Percentiles rank a stretch among this genome's conserved stretches.
Evolutionary conservation across 1,140 invertebrate species (phyloP).

Genomic region (Drosophila neocordata): DNA sequence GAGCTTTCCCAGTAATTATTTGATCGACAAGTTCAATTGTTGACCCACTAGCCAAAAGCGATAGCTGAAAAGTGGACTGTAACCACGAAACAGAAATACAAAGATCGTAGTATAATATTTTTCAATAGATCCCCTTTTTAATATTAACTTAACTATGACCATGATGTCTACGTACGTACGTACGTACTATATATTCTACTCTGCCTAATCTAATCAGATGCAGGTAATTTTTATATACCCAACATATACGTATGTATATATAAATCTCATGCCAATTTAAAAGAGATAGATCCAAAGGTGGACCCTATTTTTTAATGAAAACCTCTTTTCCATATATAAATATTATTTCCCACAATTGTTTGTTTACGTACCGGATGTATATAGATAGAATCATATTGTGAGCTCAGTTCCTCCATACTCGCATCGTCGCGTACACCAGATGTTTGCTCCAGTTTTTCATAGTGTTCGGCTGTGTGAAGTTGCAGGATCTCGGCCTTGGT

Average conservation of each 20-base stretch:
- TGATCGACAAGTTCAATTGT: constrained; percentile 91
- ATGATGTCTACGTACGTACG: not conserved
- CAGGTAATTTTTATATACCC: constrained; percentile 3
- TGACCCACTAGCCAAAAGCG: constrained; percentile 90
- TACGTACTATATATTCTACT: not conserved
- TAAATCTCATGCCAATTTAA: constrained; percentile 8
- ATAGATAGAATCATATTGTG: constrained; percentile 93
- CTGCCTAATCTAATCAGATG: constrained; percentile 37
- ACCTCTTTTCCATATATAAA: no score
- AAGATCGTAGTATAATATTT: no score
- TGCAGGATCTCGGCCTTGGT: constrained; percentile 88
- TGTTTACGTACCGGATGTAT: constrained; percentile 95
- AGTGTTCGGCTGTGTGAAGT: constrained; percentile 87
- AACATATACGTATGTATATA: not conserved
- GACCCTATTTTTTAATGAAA: no score
- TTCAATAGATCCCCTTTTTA: no score
- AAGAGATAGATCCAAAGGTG: not conserved
- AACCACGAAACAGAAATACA: constrained; percentile 55
- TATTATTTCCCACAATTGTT: no score
- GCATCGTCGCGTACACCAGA: constrained; percentile 84
- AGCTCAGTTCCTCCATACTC: constrained; percentile 88
- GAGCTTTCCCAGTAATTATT: constrained; percentile 87
- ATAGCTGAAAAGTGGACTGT: constrained; percentile 91
- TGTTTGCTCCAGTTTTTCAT: constrained; percentile 87
- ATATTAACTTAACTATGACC: not conserved